Base-by-base conservation (phyloP, 2,113 vertebrate species). In the Lucifuga dentata region DNA sequence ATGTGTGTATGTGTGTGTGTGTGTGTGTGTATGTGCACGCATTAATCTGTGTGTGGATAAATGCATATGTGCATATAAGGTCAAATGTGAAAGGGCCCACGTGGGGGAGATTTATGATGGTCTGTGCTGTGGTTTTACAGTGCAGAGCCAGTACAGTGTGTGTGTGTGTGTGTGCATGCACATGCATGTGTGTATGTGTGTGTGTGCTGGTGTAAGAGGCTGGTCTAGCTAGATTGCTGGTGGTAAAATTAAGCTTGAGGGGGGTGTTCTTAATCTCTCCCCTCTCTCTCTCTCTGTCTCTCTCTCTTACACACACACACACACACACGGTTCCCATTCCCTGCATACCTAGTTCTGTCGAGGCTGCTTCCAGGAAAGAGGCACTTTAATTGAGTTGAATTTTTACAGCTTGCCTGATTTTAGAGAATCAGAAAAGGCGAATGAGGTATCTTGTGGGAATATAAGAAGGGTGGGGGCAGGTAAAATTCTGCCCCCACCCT, bases 321-420 rank as follows among this genome's bases (percentile, higher is more conserved):
- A 77, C 81, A 85, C 88, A 88, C 81, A 89, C 73, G 68, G 80
- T 88, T 91, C 89, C 89, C 86, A 88, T 92, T 93, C 91, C 86
- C 92, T 91, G 87, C 91, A 92, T 92, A 92, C 92, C 91, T 93
- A 77, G 86, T 87, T 90, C 85, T 85, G 89, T 93, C 90, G 89
- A 87, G 83, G 84, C 87, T 64, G 86, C 90, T 93, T 93, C 92
- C 92, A 93, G 92, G 92, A 93, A 93, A 91, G 89, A 89, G 89
- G 87, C 91, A 88, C 89, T 92, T 92, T 93, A 93, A 93, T 93
- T 93, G 91, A 92, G 92, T 92, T 91, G 86, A 90, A 80, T 91
- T 91, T 92, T 92, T 93, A 92, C 86, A 86, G 90, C 89, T 89
- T 83, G 85, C 86, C 88, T 86, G 76, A 84, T 85, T 78, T 83